These are phyloP conservation scores for Piprites chloris DNA, from an alignment of 2,113 vertebrate genomes.

Conservation along the genomic window DNA sequence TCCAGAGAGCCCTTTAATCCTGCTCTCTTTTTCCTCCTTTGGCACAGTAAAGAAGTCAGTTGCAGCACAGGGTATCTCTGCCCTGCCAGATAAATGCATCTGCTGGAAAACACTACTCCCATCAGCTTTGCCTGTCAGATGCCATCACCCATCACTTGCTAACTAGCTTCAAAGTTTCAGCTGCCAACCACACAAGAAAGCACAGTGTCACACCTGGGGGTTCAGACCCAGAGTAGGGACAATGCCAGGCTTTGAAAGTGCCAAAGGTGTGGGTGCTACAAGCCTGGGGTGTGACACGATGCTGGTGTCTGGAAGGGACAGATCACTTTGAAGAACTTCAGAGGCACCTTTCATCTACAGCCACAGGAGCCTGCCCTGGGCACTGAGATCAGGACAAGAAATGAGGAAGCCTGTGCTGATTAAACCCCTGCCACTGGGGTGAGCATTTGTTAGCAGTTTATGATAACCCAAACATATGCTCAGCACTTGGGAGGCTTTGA, in stretches of 20 bases:
- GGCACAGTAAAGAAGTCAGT: background rate
- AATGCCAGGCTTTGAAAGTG: background rate
- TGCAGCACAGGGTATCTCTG: background rate
- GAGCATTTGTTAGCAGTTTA: background rate
- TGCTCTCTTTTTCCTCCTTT: background rate
- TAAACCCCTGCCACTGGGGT: background rate
- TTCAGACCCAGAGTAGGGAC: background rate
- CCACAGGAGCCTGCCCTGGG: background rate
- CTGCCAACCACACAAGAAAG: conserved; percentile 12
- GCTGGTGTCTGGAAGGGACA: background rate
- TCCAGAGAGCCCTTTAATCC: conserved; percentile 37
- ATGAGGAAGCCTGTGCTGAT: background rate
- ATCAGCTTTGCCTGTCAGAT: conserved; percentile 28
- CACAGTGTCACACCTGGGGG: background rate
- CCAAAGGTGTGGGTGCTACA: background rate
- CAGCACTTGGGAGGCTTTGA: background rate
- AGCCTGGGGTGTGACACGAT: background rate
- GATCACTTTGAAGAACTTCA: background rate
- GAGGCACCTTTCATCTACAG: background rate
- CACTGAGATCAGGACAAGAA: background rate
- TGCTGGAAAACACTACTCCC: background rate
- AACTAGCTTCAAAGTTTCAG: conserved; percentile 26
- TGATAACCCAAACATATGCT: fast-evolving
- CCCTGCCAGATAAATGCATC: conserved; percentile 14
- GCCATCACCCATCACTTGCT: conserved; percentile 21